Conservation (phyloP, 2,797 vertebrate genomes). For the Podarcis siculus region DNA sequence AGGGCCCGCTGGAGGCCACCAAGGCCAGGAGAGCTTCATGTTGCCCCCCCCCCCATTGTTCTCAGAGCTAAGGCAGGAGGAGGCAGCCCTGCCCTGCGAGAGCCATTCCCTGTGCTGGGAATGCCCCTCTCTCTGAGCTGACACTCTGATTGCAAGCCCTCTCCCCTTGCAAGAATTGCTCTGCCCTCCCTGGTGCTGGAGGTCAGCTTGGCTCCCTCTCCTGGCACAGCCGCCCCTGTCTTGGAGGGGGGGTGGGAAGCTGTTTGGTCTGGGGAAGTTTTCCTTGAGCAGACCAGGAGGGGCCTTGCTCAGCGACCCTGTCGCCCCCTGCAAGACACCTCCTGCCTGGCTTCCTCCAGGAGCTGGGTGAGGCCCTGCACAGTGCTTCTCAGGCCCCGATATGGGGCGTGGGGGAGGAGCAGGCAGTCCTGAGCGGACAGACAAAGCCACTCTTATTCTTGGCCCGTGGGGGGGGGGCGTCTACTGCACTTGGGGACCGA, state of each 20-base stretch:
- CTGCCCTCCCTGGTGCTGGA: no score
- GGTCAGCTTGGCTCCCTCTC: no score
- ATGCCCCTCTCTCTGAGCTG: not conserved
- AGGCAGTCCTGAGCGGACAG: not conserved
- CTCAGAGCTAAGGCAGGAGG: no score
- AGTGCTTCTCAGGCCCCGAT: not conserved
- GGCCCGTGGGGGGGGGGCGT: constrained; percentile 29
- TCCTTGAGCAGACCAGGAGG: no score
- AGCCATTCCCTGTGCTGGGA: not conserved
- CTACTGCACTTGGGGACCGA: constrained; percentile 32
- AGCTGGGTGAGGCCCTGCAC: not conserved
- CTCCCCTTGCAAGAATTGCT: no score
- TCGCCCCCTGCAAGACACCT: not conserved
- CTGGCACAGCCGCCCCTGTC: not conserved
- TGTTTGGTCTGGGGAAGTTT: not conserved
- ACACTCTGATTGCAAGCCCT: not conserved
- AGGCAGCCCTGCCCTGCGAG: no score
- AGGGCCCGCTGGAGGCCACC: not conserved
- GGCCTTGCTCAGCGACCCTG: not conserved
- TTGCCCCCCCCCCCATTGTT: no score
- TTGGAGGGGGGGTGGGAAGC: not conserved
- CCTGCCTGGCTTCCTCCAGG: not conserved
- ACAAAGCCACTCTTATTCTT: accelerated
- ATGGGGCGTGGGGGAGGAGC: not conserved
- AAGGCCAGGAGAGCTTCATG: not conserved